A percentile compares a stretch with the other conserved stretches of the same genome.
phyloP scores from a whole-genome alignment of 2,113 vertebrate species.

The Gambusia affinis region DNA sequence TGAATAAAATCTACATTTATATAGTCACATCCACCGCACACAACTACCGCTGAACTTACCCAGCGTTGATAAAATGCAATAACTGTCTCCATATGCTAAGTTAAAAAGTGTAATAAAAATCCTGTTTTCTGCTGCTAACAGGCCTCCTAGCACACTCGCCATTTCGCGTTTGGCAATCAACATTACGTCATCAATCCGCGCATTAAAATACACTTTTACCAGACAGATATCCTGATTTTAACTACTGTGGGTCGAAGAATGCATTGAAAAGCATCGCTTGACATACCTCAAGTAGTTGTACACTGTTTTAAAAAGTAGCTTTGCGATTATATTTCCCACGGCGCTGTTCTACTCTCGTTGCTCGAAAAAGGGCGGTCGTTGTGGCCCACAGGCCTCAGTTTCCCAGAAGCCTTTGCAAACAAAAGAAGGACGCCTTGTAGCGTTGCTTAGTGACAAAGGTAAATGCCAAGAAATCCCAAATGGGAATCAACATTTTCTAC shows the following conservation, averaged over 20 bases:
- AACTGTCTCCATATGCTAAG: background rate
- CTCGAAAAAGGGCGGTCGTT: conserved; percentile 83
- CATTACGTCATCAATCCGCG: conserved; percentile 95
- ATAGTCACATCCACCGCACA: background rate
- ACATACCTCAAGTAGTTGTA: conserved; percentile 65
- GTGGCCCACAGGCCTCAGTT: conserved; percentile 60
- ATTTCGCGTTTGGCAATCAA: conserved; percentile 81
- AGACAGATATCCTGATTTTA: conserved; percentile 43
- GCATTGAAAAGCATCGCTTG: conserved; percentile 12
- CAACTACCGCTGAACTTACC: conserved; percentile 23
- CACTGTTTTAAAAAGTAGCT: conserved; percentile 53
- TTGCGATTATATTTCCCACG: conserved; percentile 51
- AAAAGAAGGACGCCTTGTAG: conserved; percentile 57
- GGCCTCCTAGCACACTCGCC: conserved; percentile 75
- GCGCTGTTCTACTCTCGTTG: conserved; percentile 67
- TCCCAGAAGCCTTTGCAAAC: conserved; percentile 78
- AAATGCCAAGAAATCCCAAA: conserved; percentile 3
- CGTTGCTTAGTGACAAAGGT: conserved; percentile 70
- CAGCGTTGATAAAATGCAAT: fast-evolving
- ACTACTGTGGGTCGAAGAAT: background rate
- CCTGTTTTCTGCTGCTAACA: conserved; percentile 17
- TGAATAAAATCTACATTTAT: background rate
- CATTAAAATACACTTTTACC: conserved; percentile 83
- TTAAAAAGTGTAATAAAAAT: background rate
- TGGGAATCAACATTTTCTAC: background rate